A percentile compares a stretch with the other conserved stretches of the same genome.
Evolutionary conservation across 2,113 vertebrate species (phyloP).

Genomic region (Chinchilla lanigera): DNA sequence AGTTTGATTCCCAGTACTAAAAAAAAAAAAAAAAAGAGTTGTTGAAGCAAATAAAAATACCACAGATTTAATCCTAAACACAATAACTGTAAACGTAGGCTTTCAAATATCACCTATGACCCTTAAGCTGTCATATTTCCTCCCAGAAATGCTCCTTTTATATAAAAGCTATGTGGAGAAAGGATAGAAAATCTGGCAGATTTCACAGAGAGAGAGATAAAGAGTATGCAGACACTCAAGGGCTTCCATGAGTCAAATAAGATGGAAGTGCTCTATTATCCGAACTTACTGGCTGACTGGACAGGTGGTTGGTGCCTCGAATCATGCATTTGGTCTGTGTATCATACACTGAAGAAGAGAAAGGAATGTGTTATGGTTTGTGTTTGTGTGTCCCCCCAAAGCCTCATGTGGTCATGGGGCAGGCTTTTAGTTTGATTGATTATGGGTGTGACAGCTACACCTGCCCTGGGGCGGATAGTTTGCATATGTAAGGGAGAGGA

Average conservation of each 20-base stretch:
- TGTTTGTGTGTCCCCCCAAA: too few species aligned
- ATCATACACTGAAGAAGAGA: background rate
- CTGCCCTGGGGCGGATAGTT: too few species aligned
- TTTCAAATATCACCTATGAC: constrained; percentile 51
- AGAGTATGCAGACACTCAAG: background rate
- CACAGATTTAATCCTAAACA: background rate
- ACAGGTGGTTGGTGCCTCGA: background rate
- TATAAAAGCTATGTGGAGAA: background rate
- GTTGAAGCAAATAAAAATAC: constrained; percentile 34
- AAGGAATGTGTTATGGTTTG: too few species aligned
- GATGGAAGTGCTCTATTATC: background rate
- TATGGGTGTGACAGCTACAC: too few species aligned
- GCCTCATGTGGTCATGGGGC: too few species aligned
- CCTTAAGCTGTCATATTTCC: constrained; percentile 10
- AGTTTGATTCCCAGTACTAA: too few species aligned
- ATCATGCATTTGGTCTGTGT: background rate
- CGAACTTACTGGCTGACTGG: too few species aligned
- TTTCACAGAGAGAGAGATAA: background rate
- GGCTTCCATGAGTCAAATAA: background rate
- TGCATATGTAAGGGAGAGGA: too few species aligned
- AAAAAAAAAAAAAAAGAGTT: too few species aligned
- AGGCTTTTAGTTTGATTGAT: too few species aligned
- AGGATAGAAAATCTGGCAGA: background rate
- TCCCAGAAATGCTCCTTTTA: background rate
- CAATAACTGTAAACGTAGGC: background rate